A percentile compares a stretch with the other conserved stretches of the same genome.
Evolutionary conservation across 2,888 invertebrate genomes (phyloP).

Genomic region (Monoplex corrugatus): DNA sequence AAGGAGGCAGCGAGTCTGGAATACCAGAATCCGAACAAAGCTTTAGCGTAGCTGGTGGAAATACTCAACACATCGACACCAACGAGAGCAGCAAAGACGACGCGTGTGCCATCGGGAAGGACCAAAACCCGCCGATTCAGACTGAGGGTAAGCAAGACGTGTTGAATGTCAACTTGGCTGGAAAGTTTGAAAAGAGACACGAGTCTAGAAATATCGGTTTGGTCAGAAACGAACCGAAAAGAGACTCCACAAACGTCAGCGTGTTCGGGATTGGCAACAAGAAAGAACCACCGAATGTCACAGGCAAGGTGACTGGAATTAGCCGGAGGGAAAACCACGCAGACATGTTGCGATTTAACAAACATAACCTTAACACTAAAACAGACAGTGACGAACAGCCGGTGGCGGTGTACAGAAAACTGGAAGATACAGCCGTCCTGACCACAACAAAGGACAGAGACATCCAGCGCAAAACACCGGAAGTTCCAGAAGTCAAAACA

Average conservation of each 20-base stretch:
- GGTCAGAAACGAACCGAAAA: no score
- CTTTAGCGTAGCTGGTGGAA: background rate
- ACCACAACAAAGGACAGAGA: background rate
- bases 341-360: conserved; percentile 22
- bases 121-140: no score
- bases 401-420: conserved; percentile 40
- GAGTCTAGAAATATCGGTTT: no score
- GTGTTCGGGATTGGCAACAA: background rate
- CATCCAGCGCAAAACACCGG: background rate
- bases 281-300: background rate
- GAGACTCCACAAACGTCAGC: no score
- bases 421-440: no score
- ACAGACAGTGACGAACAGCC: background rate
- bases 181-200: no score
- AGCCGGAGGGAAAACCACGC: background rate
- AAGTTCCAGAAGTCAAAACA: background rate
- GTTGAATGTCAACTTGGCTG: no score
- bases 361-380: background rate
- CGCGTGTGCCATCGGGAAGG: no score
- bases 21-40: no score
- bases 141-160: no score
- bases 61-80: background rate
- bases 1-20: no score
- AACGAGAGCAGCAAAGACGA: background rate
- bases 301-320: background rate